Evolutionary conservation across 2,113 vertebrate genomes (phyloP), one percentile per base, ranked within the genome.

Genomic region (Naja naja): DNA sequence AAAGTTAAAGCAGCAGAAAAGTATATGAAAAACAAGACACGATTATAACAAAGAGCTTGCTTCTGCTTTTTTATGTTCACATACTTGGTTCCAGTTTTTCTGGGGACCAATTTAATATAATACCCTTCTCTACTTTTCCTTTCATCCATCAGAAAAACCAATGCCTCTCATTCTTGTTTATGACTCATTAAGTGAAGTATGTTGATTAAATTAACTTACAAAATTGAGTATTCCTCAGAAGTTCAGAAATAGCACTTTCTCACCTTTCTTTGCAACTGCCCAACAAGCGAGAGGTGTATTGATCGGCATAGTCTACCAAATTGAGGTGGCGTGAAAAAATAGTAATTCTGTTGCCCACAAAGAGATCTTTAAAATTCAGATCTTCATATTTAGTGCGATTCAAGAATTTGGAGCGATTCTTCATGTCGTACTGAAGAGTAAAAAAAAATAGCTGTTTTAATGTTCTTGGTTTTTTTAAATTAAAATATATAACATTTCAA

Each of bases 241-340:
- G 1, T 45, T 90, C 0, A 90, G 74, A 91, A 53, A 14, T 0
- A 0, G 0, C 0, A 54, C 30, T 90, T 88, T 85, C 97, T 95
- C 97, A 99, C 99, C 98, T 99, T 97, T 99, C 98, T 89, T 98
- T 99, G 95, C 98, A 98, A 96, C 98, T 99, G 91, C 99, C 99
- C 45, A 99, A 95, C 93, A 98, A 99, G 94, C 98, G 98, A 85
- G 98, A 97, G 0, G 99, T 99, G 85, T 98, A 99, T 0, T 98
- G 98, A 93, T 99, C 99, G 27, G 98, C 99, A 5, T 99, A 99
- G 89, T 98, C 98, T 30, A 99, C 96, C 1, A 99, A 95, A 90
- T 98, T 96, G 16, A 99, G 97, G 39, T 99, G 99, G 8, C 99
- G 98, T 25, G 99, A 98, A 95, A 99, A 99, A 3, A 99, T 90